Percentiles rank a stretch among this genome's conserved stretches.
These are phyloP conservation scores for Holacanthus passer DNA, from an alignment of 2,113 vertebrate species.

Conservation along the genomic window DNA sequence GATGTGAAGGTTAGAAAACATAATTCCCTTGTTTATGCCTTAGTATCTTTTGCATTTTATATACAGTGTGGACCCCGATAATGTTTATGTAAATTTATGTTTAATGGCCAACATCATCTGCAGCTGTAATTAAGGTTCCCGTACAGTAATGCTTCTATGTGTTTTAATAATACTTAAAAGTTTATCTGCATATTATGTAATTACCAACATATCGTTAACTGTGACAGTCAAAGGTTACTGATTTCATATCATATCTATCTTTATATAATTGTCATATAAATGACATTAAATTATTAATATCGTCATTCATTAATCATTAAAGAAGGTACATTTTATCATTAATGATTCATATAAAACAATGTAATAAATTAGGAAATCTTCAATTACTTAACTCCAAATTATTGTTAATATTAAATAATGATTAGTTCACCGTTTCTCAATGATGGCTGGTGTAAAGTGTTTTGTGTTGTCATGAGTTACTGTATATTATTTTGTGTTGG, in stretches of 20 bases:
- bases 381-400: neutral
- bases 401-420: slow-evolving; percentile 54
- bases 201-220: neutral
- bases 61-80: neutral
- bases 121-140: neutral
- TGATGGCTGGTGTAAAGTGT: slow-evolving; percentile 32
- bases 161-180: neutral
- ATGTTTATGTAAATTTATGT: neutral
- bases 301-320: neutral
- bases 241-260: neutral
- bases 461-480: slow-evolving; percentile 16
- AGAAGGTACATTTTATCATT: neutral
- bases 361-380: neutral
- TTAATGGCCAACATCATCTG: neutral
- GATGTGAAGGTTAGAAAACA: neutral
- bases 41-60: neutral
- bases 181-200: neutral
- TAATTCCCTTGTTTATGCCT: neutral
- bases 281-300: neutral
- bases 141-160: neutral
- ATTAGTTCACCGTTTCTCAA: slow-evolving; percentile 64
- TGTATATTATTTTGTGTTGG: slow-evolving; percentile 15
- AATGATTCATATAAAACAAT: slow-evolving; percentile 4
- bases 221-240: neutral
- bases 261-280: neutral